Base-by-base conservation (phyloP, 2,113 vertebrate genomes). In the Herpetotheres cachinnans region DNA sequence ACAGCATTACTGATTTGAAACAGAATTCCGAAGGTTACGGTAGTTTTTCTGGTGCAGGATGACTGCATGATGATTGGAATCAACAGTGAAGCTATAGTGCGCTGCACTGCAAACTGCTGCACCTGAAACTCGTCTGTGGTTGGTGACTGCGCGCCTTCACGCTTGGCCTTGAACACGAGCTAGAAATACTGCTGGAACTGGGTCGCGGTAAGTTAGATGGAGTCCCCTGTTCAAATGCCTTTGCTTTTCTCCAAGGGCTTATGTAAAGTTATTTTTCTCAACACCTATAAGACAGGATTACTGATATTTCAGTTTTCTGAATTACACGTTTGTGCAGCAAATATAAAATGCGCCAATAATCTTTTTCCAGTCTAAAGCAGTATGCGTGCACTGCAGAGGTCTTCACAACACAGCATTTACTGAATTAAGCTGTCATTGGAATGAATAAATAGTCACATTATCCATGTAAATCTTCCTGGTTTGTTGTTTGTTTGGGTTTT, bases 191-290 rank as follows among this genome's bases (percentile, higher is more conserved):
- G 24, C 42, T 50, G 74, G 62, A 25, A 15, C 42, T 18, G 32
- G 36, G 29, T 0, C 50, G 8, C 11, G 6, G 5, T 16, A 5
- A 2, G 27, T n/a, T 27, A 18, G 5, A 30, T 19, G 12, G 38
- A 70, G 55, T 26, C 16, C 56, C 26, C 56, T 62, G 21, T 30
- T 62, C 32, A 40, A 36, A 15, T 24, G 49, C 16, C 36, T 40
- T 59, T 24, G 73, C 40, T 54, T 26, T 59, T 38, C 67, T 79
- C 47, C 32, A 21, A 24, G 36, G 24, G 7, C 26, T 56, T 50
- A 11, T 6, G 14, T 42, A 9, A 76, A 27, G 24, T 62, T 59
- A 14, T 7, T 36, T n/a, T 42, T 38, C 69, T 42, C 32, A 58
- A 27, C 7, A 5, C 24, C 13, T 26, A 1, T 21, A 10, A 6